A percentile compares a stretch with the other conserved stretches of the same genome.
These are phyloP conservation scores for Mus minutoides DNA, from an alignment of 2,797 vertebrate genomes.

Conservation along the genomic window DNA sequence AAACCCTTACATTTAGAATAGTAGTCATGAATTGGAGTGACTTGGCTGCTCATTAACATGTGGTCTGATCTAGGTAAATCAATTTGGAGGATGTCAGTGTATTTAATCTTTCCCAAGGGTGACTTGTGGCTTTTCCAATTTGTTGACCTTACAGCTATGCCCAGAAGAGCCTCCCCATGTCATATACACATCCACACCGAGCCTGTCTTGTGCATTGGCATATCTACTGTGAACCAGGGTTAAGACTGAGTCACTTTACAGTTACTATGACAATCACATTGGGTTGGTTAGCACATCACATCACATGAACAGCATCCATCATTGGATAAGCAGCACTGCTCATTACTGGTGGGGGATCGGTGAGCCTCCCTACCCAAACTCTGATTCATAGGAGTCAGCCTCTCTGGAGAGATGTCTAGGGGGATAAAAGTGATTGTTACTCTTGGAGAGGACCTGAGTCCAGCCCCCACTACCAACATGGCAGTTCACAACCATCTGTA, in stretches of 20 bases:
- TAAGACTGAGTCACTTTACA: background rate
- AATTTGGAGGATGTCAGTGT: conserved; percentile 73
- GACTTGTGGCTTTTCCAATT: conserved; percentile 78
- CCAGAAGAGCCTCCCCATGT: conserved; percentile 58
- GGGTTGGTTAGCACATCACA: background rate
- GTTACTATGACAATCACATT: background rate
- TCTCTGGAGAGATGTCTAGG: background rate
- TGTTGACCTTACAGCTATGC: conserved; percentile 69
- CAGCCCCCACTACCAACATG: background rate
- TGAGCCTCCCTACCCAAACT: background rate
- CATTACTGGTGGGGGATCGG: background rate
- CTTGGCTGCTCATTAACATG: conserved; percentile 77
- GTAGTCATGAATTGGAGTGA: conserved; percentile 70
- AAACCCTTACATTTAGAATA: conserved; percentile 62
- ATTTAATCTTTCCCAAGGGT: conserved; percentile 79
- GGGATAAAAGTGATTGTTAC: no score
- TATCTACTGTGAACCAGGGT: background rate
- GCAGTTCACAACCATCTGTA: background rate
- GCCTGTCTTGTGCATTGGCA: background rate
- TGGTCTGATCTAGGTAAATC: conserved; percentile 79
- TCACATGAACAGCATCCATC: background rate
- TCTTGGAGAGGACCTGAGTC: background rate
- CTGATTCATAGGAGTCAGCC: background rate
- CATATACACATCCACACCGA: background rate
- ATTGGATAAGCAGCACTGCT: background rate